Evolutionary conservation across 2,113 vertebrate species (phyloP), one percentile per base, ranked within the genome.

Genomic region (Amblyornis subalaris): DNA sequence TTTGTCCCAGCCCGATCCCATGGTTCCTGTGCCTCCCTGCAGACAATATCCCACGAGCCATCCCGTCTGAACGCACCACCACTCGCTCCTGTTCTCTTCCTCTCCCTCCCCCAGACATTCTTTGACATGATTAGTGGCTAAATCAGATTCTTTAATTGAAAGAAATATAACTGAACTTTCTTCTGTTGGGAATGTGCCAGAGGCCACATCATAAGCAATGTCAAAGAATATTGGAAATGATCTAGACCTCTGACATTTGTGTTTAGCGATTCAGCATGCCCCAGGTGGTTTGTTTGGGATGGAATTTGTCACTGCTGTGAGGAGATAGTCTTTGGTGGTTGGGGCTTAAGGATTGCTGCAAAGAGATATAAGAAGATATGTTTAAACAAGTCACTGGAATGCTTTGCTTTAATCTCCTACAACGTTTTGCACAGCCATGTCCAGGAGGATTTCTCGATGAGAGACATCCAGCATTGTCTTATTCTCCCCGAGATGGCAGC

Each of bases 361-460:
- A 83, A 94, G 93, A 96, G 69, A 73, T 92, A 95, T 74, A 90
- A 81, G 21, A 92, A 94, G 84, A 38, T 85, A 81, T 91, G 96
- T 96, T 86, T 95, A 95, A 96, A 97, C 85, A 95, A 67, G 79
- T 96, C 93, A 29, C 6, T 93, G 95, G 96, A 96, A 95, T 86
- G 75, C 88, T 88, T 48, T 93, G 73, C 93, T 96, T 95, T 92
- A 92, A 80, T 94, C 94, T 92, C 78, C 80, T 75, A 83, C 87
- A 81, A 76, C 24, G 20, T 70, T 94, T 90, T 70, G 91, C 71
- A 87, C 36, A 54, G 89, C 79, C 80, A n/a, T 77, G 66, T 90
- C 88, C 70, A 95, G 93, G 81, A 95, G 79, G 94, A 88, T 95
- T 94, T 95, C 77, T 96, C 75, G 61, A 53, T 7, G 45, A 84